Evolutionary conservation across 2,797 vertebrate species (phyloP).

Genomic region (Chromis chromis): DNA sequence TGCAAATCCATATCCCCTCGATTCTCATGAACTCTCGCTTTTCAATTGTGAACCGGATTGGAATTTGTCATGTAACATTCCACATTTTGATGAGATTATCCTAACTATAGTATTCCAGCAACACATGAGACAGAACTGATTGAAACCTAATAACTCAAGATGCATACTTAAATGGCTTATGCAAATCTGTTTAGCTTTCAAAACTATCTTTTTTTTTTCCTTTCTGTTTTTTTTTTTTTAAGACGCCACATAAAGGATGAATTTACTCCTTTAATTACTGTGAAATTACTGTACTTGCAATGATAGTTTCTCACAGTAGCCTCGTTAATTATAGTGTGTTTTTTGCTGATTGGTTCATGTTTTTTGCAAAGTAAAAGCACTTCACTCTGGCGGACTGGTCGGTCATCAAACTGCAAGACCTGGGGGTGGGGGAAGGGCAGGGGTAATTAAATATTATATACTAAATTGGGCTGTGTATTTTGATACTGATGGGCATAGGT

Average conservation of each 20-base stretch:
- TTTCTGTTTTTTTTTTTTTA: constrained; percentile 24
- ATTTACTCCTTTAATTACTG: constrained; percentile 56
- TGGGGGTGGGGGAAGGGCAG: background rate
- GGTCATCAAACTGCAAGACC: constrained; percentile 3
- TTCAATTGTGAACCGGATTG: constrained; percentile 22
- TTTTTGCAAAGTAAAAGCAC: constrained; percentile 12
- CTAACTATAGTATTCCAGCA: constrained; percentile 32
- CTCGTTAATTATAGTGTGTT: background rate
- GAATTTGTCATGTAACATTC: constrained; percentile 32
- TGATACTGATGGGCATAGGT: background rate
- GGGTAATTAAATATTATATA: background rate
- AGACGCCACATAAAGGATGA: constrained; percentile 25
- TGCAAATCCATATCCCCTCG: constrained; percentile 6
- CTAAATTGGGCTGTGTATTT: background rate
- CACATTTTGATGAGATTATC: constrained; percentile 57
- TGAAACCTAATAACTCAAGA: constrained; percentile 58
- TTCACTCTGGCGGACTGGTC: background rate
- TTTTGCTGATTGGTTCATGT: background rate
- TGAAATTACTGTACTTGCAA: constrained; percentile 59
- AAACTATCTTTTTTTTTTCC: constrained; percentile 23
- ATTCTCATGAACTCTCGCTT: background rate
- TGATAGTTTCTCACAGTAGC: constrained; percentile 11
- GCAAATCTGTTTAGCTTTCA: constrained; percentile 60
- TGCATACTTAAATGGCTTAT: constrained; percentile 61
- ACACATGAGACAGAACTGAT: constrained; percentile 48